Percentiles rank a stretch among this genome's conserved stretches.
Conservation (phyloP, 2,797 vertebrate species). For the Urophycis tenuis region DNA sequence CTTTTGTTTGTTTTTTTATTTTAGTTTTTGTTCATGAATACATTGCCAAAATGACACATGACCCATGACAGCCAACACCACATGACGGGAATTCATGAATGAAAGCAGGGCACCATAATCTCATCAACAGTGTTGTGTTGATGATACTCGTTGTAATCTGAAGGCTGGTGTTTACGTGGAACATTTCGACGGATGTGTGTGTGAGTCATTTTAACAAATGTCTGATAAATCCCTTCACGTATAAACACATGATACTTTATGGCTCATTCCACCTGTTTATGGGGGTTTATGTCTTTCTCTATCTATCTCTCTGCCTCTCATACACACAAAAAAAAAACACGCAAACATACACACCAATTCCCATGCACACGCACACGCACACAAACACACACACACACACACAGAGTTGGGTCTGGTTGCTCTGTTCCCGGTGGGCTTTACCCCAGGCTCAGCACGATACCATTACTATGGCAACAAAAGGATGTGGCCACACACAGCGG, state of each 20-base stretch:
- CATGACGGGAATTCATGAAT: background rate
- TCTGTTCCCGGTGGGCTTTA: background rate
- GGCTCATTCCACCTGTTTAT: too few relatives aligned
- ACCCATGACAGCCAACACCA: background rate
- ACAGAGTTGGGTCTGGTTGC: background rate
- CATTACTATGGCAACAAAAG: constrained; percentile 49
- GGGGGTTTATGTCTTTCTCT: too few relatives aligned
- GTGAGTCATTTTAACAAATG: background rate
- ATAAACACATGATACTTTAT: background rate
- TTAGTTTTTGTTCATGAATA: too few relatives aligned
- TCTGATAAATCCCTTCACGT: background rate
- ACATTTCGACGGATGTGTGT: background rate
- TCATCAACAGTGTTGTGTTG: background rate
- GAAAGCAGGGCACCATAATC: background rate
- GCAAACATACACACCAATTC: background rate
- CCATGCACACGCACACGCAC: background rate
- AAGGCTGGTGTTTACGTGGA: too few relatives aligned
- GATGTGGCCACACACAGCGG: constrained; percentile 15
- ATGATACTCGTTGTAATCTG: background rate
- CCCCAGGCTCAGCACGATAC: constrained; percentile 9
- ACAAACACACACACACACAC: background rate
- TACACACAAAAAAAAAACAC: too few relatives aligned
- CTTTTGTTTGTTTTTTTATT: too few relatives aligned
- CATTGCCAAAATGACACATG: background rate
- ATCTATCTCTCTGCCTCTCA: too few relatives aligned